Base-by-base conservation (phyloP, 1,140 invertebrate genomes). In the Ganaspis sp. region DNA sequence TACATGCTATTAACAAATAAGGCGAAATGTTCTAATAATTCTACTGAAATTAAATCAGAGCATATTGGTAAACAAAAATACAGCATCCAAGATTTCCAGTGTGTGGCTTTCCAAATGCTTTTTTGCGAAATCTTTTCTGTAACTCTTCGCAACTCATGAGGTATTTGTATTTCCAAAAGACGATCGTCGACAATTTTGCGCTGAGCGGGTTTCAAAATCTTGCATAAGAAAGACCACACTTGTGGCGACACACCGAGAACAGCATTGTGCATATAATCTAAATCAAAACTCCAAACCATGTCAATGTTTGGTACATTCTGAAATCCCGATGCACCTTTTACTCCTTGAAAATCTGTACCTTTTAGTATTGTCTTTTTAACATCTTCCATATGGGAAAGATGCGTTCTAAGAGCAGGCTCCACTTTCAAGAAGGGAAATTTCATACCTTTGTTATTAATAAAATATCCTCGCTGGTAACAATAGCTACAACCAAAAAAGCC, bases 81-180 rank as follows among this genome's bases (percentile, higher is more conserved):
- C 8, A 78, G 34, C 8, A 78, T 64, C 45, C 19, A 78, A 12
- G 70, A 71, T 64, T 78, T 37, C 70, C 76, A 77, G 9, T 78
- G 70, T 17, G 72, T 26, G 1, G 45, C 76, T 45, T 77, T 77
- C 72, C 69, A 77, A 6, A 17, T 1, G 45, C 69, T 75, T 15
- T 21, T 19, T 8, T 54, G 12, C 21, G 38, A 42, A 37, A 74
- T 15, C 12, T 34, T 69, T 19, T 12, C 4, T 2, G 72, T 69
- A 53, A 26, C 34, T 11, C 72, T 72, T 19, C 70, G 72, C 5
- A 74, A 64, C 38, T 78, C 72, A 70, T 71, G 69, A 12, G 69
- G 70, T 6, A 45, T 40, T 34, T 40, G 70, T 21, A 78, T 49
- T 21, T 69, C 34, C 12, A 54, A 3, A n/a, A 77, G 23, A 17